Evolutionary conservation across 2,888 invertebrate genomes (phyloP), one percentile per base, ranked within the genome.

Genomic region (Oscheius sp.): DNA sequence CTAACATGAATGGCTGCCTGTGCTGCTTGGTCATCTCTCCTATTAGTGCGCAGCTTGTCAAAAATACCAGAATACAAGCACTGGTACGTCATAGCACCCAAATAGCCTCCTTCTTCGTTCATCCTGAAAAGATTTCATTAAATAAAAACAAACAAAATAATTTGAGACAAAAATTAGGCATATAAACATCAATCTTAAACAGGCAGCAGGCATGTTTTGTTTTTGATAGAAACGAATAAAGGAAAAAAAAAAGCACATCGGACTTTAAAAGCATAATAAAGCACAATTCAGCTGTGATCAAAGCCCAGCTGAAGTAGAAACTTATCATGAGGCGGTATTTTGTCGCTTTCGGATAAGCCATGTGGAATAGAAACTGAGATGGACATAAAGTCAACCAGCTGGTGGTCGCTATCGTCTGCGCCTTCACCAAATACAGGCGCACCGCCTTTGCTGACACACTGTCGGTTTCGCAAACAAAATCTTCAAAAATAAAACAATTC

Each of bases 1-100:
- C 76, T 68, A 45, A 85, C 85, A 63, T 81, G 73, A 17, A 84
- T 68, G 23, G 84, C 76, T 12, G 73, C 70, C 25, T 71, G 70
- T 8, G 82, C 82, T 45, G 73, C 68, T 15, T 72, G 73, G 57
- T 79, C 79, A 31, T 78, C 76, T 23, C 77, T 45, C 50, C 78
- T 67, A 12, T 68, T 45, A 6, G 64, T 39, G 42, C 78, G 73
- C 27, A 66, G 71, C 37, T 76, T 76, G 23, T 86, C 84, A 64
- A 86, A 72, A 10, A 83, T 80, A 2, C 79, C 75, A 65, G 73
- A 75, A 70, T 80, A 83, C 33, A 86, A 73, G 58, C 82, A 82
- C 55, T 84, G 81, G 70, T 83, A 84, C 42, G 86, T 84, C 79
- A 86, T 81, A 12, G 84, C 79, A 27, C 81, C 80, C 64, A 85